A percentile compares a stretch with the other conserved stretches of the same genome.
phyloP scores from a whole-genome alignment of 2,888 invertebrate species.

The Chorisops tibialis region DNA sequence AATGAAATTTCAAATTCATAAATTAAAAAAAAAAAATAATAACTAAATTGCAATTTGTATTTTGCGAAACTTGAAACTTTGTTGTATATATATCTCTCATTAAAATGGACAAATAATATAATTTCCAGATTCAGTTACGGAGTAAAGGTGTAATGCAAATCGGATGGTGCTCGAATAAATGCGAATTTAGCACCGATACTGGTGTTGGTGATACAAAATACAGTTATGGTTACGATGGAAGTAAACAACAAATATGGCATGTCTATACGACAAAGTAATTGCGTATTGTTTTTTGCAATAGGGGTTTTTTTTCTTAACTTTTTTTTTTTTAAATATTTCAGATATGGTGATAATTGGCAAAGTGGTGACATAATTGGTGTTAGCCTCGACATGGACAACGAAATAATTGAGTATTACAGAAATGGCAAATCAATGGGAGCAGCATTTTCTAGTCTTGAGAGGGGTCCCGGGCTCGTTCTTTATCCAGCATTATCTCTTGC shows the following conservation, averaged over 20 bases:
- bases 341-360: slow-evolving; percentile 75
- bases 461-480: slow-evolving; percentile 71
- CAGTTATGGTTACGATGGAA: slow-evolving; percentile 68
- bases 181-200: slow-evolving; percentile 73
- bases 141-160: slow-evolving; percentile 86
- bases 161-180: slow-evolving; percentile 76
- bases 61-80: too few species aligned
- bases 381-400: slow-evolving; percentile 70
- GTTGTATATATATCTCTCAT: neutral
- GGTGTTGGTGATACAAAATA: slow-evolving; percentile 74
- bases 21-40: too few species aligned
- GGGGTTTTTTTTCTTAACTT: too few species aligned
- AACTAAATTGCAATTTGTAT: too few species aligned
- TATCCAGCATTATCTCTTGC: slow-evolving; percentile 79
- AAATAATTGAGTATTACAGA: slow-evolving; percentile 64
- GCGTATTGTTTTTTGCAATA: too few species aligned
- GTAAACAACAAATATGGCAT: slow-evolving; percentile 52
- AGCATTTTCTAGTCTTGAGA: slow-evolving; percentile 68
- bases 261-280: slow-evolving; percentile 49
- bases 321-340: too few species aligned
- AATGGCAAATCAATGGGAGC: slow-evolving; percentile 73
- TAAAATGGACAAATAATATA: too few species aligned
- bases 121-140: slow-evolving; percentile 63
- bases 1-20: too few species aligned
- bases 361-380: slow-evolving; percentile 79